These are phyloP conservation scores for Brachyptera putata DNA, from an alignment of 2,888 invertebrate species.

Conservation along the genomic window DNA sequence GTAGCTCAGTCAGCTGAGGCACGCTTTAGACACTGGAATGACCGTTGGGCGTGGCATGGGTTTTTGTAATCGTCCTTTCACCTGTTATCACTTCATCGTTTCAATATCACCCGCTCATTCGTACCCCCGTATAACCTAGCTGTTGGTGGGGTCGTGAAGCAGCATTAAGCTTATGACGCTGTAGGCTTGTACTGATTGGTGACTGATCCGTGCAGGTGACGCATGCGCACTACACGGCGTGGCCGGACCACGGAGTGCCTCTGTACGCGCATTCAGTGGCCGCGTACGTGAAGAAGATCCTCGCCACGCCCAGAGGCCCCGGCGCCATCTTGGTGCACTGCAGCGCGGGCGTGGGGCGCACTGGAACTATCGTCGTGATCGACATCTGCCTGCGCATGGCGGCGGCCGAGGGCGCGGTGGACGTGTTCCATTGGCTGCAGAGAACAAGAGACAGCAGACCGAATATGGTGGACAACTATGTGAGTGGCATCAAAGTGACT, in stretches of 20 bases:
- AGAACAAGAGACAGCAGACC: conserved; percentile 42
- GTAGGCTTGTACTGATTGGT: too few species aligned
- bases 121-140: too few species aligned
- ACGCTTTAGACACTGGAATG: too few species aligned
- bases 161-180: too few species aligned
- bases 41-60: too few species aligned
- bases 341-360: conserved; percentile 58
- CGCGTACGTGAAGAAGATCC: conserved; percentile 42
- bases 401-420: conserved; percentile 42
- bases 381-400: conserved; percentile 52
- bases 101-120: too few species aligned
- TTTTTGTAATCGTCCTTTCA: too few species aligned
- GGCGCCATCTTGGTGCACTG: conserved; percentile 54
- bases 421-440: conserved; percentile 39
- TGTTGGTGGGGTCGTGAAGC: too few species aligned
- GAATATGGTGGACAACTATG: conserved; percentile 44
- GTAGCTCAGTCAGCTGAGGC: too few species aligned
- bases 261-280: conserved; percentile 43
- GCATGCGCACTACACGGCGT: conserved; percentile 50
- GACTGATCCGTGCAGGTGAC: conserved; percentile 41
- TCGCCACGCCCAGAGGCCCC: conserved; percentile 41
- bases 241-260: conserved; percentile 53
- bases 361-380: conserved; percentile 57
- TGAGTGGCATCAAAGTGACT: too few species aligned
- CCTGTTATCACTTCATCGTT: too few species aligned